Base-by-base conservation (phyloP, 2,113 vertebrate genomes). In the Ardeotis arabs region DNA sequence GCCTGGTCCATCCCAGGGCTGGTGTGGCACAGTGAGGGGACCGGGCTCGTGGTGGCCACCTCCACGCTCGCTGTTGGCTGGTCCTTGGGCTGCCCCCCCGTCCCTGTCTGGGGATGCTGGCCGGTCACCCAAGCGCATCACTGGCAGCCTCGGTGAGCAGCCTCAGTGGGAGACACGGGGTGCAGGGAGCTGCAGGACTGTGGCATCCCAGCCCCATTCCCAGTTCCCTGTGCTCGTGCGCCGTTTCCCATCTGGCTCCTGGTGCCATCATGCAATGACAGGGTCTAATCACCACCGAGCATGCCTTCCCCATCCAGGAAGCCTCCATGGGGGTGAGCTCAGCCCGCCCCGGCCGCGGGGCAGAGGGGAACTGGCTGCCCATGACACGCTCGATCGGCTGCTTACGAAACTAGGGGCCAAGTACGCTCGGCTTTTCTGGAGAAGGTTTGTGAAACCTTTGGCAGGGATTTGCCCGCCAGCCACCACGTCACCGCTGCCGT, bases 381-480 rank as follows among this genome's bases (percentile, higher is more conserved):
- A 5, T 78, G 78, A 90, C 59, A 53, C 4, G 2, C 87, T 45
- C 5, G 3, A 47, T 47, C 17, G 6, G 12, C 67, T 10, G n/a
- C 93, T 93, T 95, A 80, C 45, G 84, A 96, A 95, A 97, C 1
- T 2, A 2, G 9, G 96, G 96, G 67, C 95, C 93, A 95, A 92
- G 95, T 96, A 93, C 93, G 4, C 81, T 66, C 9, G 73, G 84
- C 70, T 81, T 67, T 93, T 91, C 80, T 72, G 84, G 85, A 76
- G 92, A 74, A 91, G 64, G 88, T 95, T 97, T 96, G 93, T 94
- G 96, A 96, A 97, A 96, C 80, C 89, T 89, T 85, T 25, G 3
- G 93, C 94, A 95, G 90, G 94, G 96, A 92, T 96, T 96, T 97
- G 94, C 90, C 95, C 55, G 44, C 29, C 2, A 17, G 90, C 84